phyloP scores from a whole-genome alignment of 2,888 invertebrate genomes.

The Pseudococcus jackbeardsleyi region DNA sequence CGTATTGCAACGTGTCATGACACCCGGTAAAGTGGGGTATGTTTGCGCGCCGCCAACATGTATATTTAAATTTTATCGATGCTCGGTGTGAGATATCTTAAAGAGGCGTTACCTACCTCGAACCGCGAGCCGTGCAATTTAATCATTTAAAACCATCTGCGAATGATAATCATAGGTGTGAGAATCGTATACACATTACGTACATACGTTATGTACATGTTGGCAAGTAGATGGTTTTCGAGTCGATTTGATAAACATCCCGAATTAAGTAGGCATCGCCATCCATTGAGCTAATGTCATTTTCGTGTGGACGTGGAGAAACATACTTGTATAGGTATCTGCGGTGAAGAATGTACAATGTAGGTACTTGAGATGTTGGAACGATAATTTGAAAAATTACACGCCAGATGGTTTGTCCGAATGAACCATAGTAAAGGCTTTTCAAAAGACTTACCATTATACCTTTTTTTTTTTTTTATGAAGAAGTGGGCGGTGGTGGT shows the following conservation, averaged over 20 bases:
- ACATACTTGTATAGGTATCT: too few species aligned
- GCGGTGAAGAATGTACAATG: not conserved
- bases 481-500: too few species aligned
- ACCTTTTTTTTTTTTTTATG: too few species aligned
- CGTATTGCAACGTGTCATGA: not conserved
- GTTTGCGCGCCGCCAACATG: not conserved
- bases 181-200: not conserved
- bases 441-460: too few species aligned
- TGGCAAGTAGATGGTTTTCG: too few species aligned
- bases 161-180: conserved; percentile 4
- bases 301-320: not conserved
- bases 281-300: not conserved
- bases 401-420: not conserved
- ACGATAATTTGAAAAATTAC: not conserved
- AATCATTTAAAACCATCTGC: conserved; percentile 17
- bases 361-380: not conserved
- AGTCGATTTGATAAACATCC: not conserved
- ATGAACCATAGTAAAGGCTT: too few species aligned
- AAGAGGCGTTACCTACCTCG: conserved; percentile 9
- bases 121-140: not conserved
- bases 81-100: conserved; percentile 22
- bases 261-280: too few species aligned
- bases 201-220: not conserved
- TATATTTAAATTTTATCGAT: conserved; percentile 17
- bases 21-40: not conserved